Percentiles rank a stretch among this genome's conserved stretches.
Evolutionary conservation across 2,113 vertebrate species (phyloP).

Genomic region (Myanophis thanlyinensis): DNA sequence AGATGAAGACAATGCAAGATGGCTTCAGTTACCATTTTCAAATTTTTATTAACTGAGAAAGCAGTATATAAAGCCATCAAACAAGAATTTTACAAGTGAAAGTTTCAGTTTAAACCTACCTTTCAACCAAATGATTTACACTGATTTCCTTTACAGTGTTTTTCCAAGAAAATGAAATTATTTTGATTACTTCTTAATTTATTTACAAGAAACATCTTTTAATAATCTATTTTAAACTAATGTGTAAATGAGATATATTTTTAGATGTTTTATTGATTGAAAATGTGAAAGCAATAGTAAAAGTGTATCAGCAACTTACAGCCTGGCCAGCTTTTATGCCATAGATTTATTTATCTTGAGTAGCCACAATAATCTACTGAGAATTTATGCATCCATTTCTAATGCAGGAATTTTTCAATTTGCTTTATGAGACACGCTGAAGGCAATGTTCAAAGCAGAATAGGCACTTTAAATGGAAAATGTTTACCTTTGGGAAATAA

Average conservation of each 20-base stretch:
- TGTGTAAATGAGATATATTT: slow-evolving; percentile 16
- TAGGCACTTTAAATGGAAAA: neutral
- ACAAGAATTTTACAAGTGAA: neutral
- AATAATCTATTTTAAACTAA: slow-evolving; percentile 17
- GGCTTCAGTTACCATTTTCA: neutral
- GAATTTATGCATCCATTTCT: neutral
- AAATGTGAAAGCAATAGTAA: neutral
- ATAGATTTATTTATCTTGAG: neutral
- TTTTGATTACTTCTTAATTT: slow-evolving; percentile 21
- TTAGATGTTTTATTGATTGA: slow-evolving; percentile 8
- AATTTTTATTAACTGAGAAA: neutral
- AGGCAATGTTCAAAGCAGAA: neutral
- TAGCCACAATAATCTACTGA: neutral
- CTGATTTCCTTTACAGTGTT: neutral
- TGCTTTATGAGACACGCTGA: neutral
- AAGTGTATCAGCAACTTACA: neutral
- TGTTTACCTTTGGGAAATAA: neutral
- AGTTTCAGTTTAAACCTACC: neutral
- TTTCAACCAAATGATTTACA: neutral
- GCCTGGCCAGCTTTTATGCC: neutral
- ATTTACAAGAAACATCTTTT: slow-evolving; percentile 19
- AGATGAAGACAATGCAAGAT: neutral
- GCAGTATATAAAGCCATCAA: neutral
- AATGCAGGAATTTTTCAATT: neutral
- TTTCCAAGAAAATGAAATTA: neutral